A percentile compares a stretch with the other conserved stretches of the same genome.
phyloP scores from a whole-genome alignment of 1,140 invertebrate genomes.

The Drepana arcuata region DNA sequence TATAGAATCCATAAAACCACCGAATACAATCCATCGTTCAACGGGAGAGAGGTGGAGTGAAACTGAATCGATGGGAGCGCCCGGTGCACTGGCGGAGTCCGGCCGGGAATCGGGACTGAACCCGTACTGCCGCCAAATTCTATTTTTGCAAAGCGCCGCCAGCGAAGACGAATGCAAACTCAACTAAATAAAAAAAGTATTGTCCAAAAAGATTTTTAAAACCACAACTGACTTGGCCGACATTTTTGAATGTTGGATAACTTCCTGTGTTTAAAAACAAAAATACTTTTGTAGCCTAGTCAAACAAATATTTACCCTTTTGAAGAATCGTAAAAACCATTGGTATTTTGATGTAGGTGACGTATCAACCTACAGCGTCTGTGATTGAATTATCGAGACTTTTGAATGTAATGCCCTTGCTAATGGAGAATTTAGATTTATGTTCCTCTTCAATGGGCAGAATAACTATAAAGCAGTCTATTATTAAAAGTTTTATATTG shows the following conservation, averaged over 20 bases:
- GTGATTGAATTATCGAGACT: no score
- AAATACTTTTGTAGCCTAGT: no score
- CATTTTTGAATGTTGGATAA: no score
- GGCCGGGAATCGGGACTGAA: constrained; percentile 52
- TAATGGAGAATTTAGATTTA: constrained; percentile 46
- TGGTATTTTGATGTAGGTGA: no score
- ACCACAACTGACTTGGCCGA: background rate
- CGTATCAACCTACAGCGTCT: no score
- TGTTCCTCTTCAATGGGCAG: constrained; percentile 23
- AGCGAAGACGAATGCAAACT: constrained; percentile 47
- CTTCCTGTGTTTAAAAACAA: no score
- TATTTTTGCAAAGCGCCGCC: constrained; percentile 70
- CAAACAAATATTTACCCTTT: no score
- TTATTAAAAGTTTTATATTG: constrained; percentile 33
- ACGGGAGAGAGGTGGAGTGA: no score
- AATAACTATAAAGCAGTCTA: constrained; percentile 30
- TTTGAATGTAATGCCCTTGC: constrained; percentile 24
- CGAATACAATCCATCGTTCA: no score
- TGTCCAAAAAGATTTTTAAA: constrained; percentile 14
- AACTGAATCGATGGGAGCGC: constrained; percentile 25
- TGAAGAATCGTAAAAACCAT: no score
- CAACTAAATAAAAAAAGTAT: constrained; percentile 41
- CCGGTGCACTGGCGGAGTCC: constrained; percentile 49
- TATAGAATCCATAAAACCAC: no score
- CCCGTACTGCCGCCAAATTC: constrained; percentile 61